A percentile compares a stretch with the other conserved stretches of the same genome.
phyloP scores from a whole-genome alignment of 2,113 vertebrate species.

The Fukomys damarensis region DNA sequence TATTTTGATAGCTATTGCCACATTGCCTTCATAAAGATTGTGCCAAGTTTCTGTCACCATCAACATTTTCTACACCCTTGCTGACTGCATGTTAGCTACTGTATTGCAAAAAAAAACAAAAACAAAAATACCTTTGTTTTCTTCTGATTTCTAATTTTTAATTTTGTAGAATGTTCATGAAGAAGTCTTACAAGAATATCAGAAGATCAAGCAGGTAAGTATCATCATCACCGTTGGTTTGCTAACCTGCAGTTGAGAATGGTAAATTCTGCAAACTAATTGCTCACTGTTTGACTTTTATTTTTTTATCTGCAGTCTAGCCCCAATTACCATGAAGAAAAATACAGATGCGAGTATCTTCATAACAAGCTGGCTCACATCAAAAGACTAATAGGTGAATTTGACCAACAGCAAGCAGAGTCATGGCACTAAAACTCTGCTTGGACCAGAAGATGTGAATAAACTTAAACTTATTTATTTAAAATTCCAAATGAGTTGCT shows the following conservation, averaged over 20 bases:
- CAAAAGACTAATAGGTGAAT: constrained; percentile 92
- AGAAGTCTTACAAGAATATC: constrained; percentile 93
- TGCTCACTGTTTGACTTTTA: constrained; percentile 29
- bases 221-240: background rate
- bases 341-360: constrained; percentile 93
- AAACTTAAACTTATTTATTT: constrained; percentile 86
- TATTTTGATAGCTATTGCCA: constrained; percentile 51
- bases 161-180: constrained; percentile 89
- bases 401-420: constrained; percentile 88
- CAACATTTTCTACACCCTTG: background rate
- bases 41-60: background rate
- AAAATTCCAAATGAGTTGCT: constrained; percentile 83
- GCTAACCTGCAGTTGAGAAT: background rate
- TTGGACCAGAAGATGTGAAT: constrained; percentile 81
- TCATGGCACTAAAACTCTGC: constrained; percentile 85
- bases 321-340: constrained; percentile 92
- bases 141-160: constrained; percentile 60
- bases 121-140: background rate
- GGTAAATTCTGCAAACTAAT: background rate
- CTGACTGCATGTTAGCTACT: background rate
- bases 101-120: background rate
- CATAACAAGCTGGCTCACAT: constrained; percentile 95
- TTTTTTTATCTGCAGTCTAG: constrained; percentile 85
- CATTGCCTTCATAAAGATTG: constrained; percentile 31
- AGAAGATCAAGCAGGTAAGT: constrained; percentile 91